phyloP scores from a whole-genome alignment of 2,888 invertebrate species.

The Seira musarum region DNA sequence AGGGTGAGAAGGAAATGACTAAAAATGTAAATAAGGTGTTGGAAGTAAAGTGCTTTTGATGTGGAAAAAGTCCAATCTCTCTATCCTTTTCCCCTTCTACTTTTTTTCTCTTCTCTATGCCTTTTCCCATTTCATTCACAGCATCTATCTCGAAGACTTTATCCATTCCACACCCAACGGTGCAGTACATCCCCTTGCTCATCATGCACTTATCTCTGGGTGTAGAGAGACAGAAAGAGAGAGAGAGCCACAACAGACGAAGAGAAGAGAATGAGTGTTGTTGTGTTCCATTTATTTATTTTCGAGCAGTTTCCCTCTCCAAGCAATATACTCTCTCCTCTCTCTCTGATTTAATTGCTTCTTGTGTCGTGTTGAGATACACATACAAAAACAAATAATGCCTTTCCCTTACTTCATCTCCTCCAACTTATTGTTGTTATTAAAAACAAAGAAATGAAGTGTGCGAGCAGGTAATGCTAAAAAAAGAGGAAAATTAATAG shows the following conservation, averaged over 20 bases:
- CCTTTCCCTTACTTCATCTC: constrained; percentile 3
- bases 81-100: constrained; percentile 16
- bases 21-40: constrained; percentile 57
- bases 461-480: neutral
- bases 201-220: no score
- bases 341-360: constrained; percentile 5
- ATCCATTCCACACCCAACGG: no score
- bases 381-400: neutral
- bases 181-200: no score
- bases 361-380: constrained; percentile 1
- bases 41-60: constrained; percentile 47
- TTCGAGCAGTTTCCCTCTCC: neutral
- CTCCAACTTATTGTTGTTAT: constrained; percentile 6
- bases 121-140: neutral
- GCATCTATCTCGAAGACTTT: no score
- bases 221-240: constrained; percentile 48
- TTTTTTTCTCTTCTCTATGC: neutral
- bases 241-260: constrained; percentile 40
- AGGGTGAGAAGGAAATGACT: constrained; percentile 27
- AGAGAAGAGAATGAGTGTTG: constrained; percentile 17
- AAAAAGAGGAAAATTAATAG: neutral
- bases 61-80: constrained; percentile 43
- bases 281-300: neutral
- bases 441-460: constrained; percentile 1
- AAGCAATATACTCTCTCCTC: neutral